phyloP scores from a whole-genome alignment of 2,888 invertebrate species.

The Lithosia quadra region DNA sequence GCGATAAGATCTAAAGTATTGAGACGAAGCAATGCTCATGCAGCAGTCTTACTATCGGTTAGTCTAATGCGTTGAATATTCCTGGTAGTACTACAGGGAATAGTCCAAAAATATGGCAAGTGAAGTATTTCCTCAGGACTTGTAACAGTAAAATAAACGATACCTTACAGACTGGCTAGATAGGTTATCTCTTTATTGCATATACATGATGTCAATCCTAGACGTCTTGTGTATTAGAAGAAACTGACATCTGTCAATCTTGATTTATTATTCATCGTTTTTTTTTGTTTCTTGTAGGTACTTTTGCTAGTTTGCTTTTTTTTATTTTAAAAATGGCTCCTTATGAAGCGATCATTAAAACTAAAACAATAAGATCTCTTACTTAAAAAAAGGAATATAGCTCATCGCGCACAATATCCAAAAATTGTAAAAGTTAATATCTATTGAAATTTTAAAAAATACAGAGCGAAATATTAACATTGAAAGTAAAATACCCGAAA shows the following conservation, averaged over 20 bases:
- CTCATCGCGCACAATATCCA: no score
- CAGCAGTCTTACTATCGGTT: no score
- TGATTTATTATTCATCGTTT: conserved; percentile 8
- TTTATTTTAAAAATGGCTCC: not conserved
- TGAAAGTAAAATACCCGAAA: conserved; percentile 42
- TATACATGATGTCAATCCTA: conserved; percentile 12
- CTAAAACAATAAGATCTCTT: not conserved
- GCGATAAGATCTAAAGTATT: conserved; percentile 36
- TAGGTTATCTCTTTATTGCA: conserved; percentile 4
- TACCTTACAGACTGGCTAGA: not conserved
- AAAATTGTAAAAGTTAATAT: not conserved
- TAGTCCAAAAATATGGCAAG: conserved; percentile 1
- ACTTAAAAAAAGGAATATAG: not conserved
- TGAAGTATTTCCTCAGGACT: not conserved
- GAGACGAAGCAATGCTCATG: no score
- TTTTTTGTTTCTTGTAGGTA: not conserved
- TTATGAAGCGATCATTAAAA: not conserved
- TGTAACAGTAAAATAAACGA: not conserved
- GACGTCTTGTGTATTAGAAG: not conserved
- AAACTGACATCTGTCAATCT: conserved; percentile 12
- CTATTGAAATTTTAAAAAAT: not conserved
- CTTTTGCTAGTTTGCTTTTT: not conserved
- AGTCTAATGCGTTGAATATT: no score
- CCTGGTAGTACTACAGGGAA: no score
- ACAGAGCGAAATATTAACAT: conserved; percentile 50